Base-by-base conservation (phyloP, 1,140 invertebrate genomes). In the Eriosoma lanigerum region DNA sequence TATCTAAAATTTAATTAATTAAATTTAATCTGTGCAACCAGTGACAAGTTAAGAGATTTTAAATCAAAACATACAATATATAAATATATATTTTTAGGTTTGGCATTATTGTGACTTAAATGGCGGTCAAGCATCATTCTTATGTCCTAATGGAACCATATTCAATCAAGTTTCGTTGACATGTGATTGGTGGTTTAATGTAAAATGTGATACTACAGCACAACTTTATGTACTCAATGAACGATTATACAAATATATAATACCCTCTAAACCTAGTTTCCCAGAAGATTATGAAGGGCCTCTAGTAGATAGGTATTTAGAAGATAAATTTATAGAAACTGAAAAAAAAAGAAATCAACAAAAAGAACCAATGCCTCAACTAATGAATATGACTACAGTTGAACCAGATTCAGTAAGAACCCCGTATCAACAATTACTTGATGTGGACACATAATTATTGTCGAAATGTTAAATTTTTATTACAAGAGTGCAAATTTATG, bases 41-140 rank as follows among this genome's bases (percentile, higher is more conserved):
- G n/a, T n/a, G n/a, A n/a, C n/a, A n/a, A n/a, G n/a, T n/a, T n/a
- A n/a, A n/a, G n/a, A n/a, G n/a, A n/a, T n/a, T n/a, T n/a, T n/a
- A n/a, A n/a, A n/a, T n/a, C n/a, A n/a, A n/a, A n/a, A n/a, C n/a
- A n/a, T n/a, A n/a, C n/a, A n/a, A 38, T 8, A 38, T 8, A 38
- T 8, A 38, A 38, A 38, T 38, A 4, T 38, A 38, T 38, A 38
- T 48, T 70, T 87, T 60, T 84, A 93, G 92, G 93, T 94, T 9
- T 96, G 93, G 93, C 94, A 96, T 85, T 95, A 95, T 83, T 96
- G 94, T 83, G 93, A 95, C 86, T 87, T 95, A n/a, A 95, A 95
- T 84, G 94, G 94, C 15, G 93, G 94, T 10, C 93, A 96, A 86
- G 93, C 94, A 8, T 94, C 93, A 1, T 96, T 96, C 84, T 87